phyloP scores from a whole-genome alignment of 2,888 invertebrate genomes.

The Netelia fuscicornis region DNA sequence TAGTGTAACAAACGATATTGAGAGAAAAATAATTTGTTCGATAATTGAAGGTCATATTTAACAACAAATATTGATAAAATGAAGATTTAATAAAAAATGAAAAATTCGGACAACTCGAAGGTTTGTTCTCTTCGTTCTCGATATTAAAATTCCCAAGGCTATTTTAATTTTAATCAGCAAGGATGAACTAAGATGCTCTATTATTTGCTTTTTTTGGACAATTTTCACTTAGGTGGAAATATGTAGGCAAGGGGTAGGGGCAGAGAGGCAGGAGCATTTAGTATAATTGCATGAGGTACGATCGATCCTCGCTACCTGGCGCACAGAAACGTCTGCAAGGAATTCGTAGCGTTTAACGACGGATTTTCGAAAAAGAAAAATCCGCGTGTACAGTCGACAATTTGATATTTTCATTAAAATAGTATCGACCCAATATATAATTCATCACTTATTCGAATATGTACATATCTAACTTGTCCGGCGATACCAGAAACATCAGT shows the following conservation, averaged over 20 bases:
- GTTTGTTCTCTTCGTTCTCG: neutral
- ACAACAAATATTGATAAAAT: neutral
- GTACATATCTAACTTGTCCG: slow-evolving; percentile 38
- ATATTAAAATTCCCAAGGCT: neutral
- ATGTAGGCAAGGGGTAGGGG: slow-evolving; percentile 14
- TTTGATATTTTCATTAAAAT: slow-evolving; percentile 53
- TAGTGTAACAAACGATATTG: neutral
- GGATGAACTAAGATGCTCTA: slow-evolving; percentile 19
- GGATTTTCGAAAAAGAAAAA: slow-evolving; percentile 46
- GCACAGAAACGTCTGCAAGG: slow-evolving; percentile 47
- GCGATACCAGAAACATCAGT: slow-evolving; percentile 37
- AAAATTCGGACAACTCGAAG: no score
- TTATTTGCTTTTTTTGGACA: slow-evolving; percentile 22
- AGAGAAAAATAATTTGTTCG: neutral
- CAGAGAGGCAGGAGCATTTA: slow-evolving; percentile 41
- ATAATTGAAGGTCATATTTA: neutral
- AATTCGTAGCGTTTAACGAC: slow-evolving; percentile 50
- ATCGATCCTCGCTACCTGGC: slow-evolving; percentile 55
- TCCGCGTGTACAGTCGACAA: slow-evolving; percentile 52
- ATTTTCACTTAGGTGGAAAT: slow-evolving; percentile 23
- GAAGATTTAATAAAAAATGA: neutral
- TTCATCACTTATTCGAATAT: slow-evolving; percentile 35
- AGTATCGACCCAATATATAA: slow-evolving; percentile 48
- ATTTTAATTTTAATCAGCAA: neutral
- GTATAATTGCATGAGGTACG: slow-evolving; percentile 26